Percentiles rank a stretch among this genome's conserved stretches.
Conservation (phyloP, 2,888 invertebrate species). For the Spilarctia lutea region DNA sequence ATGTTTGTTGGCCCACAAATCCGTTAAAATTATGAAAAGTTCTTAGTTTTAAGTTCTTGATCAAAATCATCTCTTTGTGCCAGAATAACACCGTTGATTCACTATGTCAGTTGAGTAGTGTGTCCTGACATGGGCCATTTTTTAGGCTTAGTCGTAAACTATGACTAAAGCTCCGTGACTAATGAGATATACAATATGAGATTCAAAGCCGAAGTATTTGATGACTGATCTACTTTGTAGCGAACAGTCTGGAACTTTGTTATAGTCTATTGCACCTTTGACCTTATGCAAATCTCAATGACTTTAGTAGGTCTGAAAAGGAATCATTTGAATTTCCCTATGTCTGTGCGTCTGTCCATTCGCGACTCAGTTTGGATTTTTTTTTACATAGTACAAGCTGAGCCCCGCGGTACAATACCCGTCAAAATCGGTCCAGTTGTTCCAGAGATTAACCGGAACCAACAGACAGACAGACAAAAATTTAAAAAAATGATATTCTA, state of each 20-base stretch:
- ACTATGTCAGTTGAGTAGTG: constrained; percentile 18
- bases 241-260: constrained; percentile 8
- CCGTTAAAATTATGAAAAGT: too few relatives aligned
- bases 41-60: background rate
- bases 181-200: constrained; percentile 33
- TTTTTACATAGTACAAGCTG: too few relatives aligned
- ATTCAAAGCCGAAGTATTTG: constrained; percentile 29
- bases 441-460: too few relatives aligned
- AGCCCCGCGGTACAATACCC: too few relatives aligned
- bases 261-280: background rate
- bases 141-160: constrained; percentile 33
- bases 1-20: too few relatives aligned
- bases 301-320: background rate
- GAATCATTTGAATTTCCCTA: background rate
- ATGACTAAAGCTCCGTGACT: constrained; percentile 47
- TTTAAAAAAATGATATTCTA: too few relatives aligned
- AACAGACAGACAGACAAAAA: too few relatives aligned
- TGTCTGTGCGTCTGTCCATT: background rate
- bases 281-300: background rate
- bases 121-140: constrained; percentile 41
- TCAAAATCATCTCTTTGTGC: background rate
- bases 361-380: background rate
- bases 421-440: too few relatives aligned
- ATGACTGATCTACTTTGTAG: constrained; percentile 17
- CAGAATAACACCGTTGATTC: constrained; percentile 47